These are phyloP conservation scores for Oreochromis tanganicae DNA, from an alignment of 2,113 vertebrate genomes.

Conservation along the genomic window DNA sequence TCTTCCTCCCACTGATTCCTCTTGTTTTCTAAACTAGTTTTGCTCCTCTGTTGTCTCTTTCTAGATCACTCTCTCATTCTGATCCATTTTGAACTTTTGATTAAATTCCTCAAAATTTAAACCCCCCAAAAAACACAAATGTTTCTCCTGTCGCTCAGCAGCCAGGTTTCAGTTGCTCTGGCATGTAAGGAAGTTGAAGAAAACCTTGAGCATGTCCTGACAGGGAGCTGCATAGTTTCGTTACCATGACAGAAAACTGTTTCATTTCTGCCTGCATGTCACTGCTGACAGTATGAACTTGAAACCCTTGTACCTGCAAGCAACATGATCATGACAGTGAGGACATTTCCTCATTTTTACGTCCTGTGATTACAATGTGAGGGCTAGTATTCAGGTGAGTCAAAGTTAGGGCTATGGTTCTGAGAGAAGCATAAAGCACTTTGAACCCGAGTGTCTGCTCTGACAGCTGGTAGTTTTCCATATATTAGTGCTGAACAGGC, in stretches of 20 bases:
- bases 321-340: not conserved
- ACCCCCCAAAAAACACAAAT: not conserved
- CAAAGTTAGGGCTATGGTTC: not conserved
- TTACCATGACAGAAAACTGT: conserved; percentile 5
- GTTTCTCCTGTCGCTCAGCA: conserved; percentile 24
- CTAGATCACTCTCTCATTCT: not conserved
- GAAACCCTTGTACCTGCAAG: not conserved
- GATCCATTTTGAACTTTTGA: not conserved
- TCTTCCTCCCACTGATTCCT: not conserved
- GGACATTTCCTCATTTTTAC: not conserved
- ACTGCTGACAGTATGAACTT: not conserved
- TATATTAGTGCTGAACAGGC: not conserved
- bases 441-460: conserved; percentile 32
- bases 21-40: not conserved
- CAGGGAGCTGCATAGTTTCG: conserved; percentile 26
- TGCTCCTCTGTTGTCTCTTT: not conserved
- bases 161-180: conserved; percentile 3
- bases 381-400: no score
- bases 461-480: not conserved
- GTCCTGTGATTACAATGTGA: no score
- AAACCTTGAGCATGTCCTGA: conserved; percentile 23
- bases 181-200: conserved; percentile 11
- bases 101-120: conserved; percentile 38
- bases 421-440: not conserved
- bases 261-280: not conserved